phyloP scores from a whole-genome alignment of 2,113 vertebrate genomes.

The Pangasianodon gigas region DNA sequence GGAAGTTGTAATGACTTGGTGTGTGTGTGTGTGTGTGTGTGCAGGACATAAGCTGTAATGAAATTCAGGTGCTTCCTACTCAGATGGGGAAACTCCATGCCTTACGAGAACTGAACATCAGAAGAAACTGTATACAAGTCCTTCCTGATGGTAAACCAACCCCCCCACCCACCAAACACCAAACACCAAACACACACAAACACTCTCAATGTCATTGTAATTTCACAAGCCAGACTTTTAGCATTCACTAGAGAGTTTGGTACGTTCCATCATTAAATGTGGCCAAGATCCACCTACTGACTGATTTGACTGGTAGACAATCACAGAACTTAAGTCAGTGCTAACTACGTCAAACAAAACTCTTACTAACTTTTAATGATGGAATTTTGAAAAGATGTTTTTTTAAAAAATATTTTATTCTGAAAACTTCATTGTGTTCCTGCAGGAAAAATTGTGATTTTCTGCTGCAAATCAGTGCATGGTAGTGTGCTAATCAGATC shows the following conservation, averaged over 20 bases:
- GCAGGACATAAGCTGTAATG: constrained; percentile 97
- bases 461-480: neutral
- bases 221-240: neutral
- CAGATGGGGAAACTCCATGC: constrained; percentile 93
- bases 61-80: constrained; percentile 92
- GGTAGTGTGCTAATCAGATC: neutral
- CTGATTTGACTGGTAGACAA: neutral
- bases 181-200: neutral
- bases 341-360: neutral
- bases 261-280: neutral
- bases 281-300: neutral
- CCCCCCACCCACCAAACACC: neutral
- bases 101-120: constrained; percentile 93
- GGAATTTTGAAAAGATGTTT: no score
- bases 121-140: constrained; percentile 93
- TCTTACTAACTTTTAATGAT: neutral
- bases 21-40: constrained; percentile 58
- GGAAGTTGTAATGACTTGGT: neutral
- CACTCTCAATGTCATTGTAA: neutral
- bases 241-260: neutral
- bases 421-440: neutral
- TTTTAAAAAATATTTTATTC: neutral
- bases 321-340: neutral
- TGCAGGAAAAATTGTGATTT: neutral
- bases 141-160: constrained; percentile 87